Evolutionary conservation across 2,797 vertebrate genomes (phyloP).

Genomic region (Liparis tanakae): DNA sequence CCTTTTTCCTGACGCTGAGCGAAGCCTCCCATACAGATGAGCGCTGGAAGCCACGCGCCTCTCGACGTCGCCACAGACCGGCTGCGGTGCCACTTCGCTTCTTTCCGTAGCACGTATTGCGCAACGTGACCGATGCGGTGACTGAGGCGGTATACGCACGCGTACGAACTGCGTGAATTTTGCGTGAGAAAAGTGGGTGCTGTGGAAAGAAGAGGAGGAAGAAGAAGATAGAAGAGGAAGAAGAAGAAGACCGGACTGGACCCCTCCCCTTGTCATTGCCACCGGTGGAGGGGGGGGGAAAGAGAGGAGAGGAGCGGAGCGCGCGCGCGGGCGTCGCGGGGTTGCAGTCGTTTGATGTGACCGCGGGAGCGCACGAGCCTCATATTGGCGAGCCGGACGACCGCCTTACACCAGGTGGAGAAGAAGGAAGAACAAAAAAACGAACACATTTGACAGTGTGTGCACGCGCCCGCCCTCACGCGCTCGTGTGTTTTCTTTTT

Average conservation of each 20-base stretch:
- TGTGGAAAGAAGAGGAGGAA: too few relatives aligned
- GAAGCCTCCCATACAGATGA: slow-evolving; percentile 85
- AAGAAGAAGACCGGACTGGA: slow-evolving; percentile 30
- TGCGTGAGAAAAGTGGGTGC: too few relatives aligned
- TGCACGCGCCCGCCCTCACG: neutral
- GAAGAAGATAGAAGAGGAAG: too few relatives aligned
- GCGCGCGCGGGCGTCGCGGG: slow-evolving; percentile 55
- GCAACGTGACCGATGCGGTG: slow-evolving; percentile 85
- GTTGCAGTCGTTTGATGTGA: slow-evolving; percentile 66
- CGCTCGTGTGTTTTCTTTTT: neutral
- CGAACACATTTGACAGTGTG: neutral
- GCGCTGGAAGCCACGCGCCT: slow-evolving; percentile 84
- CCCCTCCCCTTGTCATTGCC: slow-evolving; percentile 50
- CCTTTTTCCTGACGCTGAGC: slow-evolving; percentile 77
- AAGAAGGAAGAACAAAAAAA: neutral
- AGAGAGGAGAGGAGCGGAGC: slow-evolving; percentile 61
- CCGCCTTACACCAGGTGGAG: slow-evolving; percentile 1
- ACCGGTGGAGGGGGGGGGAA: slow-evolving; percentile 25
- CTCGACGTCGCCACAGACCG: slow-evolving; percentile 88
- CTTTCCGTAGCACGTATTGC: slow-evolving; percentile 86
- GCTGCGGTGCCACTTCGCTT: slow-evolving; percentile 86
- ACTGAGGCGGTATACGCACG: too few relatives aligned
- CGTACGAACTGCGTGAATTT: too few relatives aligned
- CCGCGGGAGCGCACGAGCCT: slow-evolving; percentile 52
- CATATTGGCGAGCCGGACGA: slow-evolving; percentile 8